These are phyloP conservation scores for Umimayanthus kanabou DNA, from an alignment of 92 coral and sea anemone species.

Conservation along the genomic window DNA sequence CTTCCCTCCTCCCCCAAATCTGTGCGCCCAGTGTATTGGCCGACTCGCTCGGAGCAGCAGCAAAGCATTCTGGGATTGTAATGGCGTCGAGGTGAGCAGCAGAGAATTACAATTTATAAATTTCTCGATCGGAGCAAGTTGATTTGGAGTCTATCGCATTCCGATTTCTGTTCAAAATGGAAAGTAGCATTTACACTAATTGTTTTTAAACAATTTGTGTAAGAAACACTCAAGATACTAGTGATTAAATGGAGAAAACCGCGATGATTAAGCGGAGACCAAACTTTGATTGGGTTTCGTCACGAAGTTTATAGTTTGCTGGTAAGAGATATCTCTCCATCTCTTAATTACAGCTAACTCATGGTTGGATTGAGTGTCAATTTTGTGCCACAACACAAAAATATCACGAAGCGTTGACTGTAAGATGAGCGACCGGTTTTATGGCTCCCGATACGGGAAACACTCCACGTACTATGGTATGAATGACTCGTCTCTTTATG, in stretches of 20 bases:
- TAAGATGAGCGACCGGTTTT: conserved; percentile 61
- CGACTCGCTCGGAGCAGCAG: too few relatives aligned
- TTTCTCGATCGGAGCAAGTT: neutral
- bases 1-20: too few relatives aligned
- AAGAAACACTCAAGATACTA: neutral
- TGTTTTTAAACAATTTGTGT: neutral
- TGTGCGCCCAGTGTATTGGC: too few relatives aligned
- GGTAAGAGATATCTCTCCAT: conserved; percentile 26
- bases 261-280: conserved; percentile 15
- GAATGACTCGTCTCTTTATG: conserved; percentile 86
- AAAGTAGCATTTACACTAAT: neutral
- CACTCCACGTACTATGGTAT: conserved; percentile 75
- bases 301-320: conserved; percentile 10
- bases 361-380: conserved; percentile 3
- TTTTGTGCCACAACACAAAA: neutral
- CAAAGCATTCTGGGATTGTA: conserved; percentile 61
- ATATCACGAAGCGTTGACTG: conserved; percentile 22
- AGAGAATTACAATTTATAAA: neutral
- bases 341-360: conserved; percentile 5
- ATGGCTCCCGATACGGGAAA: conserved; percentile 54
- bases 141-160: neutral
- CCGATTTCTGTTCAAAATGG: neutral
- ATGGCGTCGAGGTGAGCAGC: conserved; percentile 60
- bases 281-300: conserved; percentile 19
- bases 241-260: conserved; percentile 2